Base-by-base conservation (phyloP, 2,888 invertebrate species). In the Isotomurus palustris region DNA sequence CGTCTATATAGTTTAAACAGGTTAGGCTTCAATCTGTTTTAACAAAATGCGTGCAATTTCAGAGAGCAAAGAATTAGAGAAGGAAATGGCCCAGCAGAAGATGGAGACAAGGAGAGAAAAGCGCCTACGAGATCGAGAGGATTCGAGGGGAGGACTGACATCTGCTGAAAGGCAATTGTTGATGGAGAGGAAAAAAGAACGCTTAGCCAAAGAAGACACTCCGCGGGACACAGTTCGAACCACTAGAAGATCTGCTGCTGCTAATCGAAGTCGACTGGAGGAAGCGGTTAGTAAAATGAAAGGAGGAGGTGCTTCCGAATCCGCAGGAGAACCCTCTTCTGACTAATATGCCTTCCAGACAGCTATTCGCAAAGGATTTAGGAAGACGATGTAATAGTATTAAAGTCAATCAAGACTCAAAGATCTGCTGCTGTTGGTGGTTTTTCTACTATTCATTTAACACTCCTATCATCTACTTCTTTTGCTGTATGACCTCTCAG, bases 171-270 rank as follows among this genome's bases (percentile, higher is more conserved):
- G 73, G 10, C 71, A 72, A 55, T 66, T 72, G 6, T 61, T 73
- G 21, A 72, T 72, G 67, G 71, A 71, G 29, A 71, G 71, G 59
- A 73, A 73, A 61, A 71, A 71, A 24, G 73, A 72, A 56, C 53
- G 73, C 22, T 61, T 73, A 49, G 67, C 70, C 12, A 71, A 71
- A 57, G 71, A 71, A 61, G 69, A 70, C 6, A 57, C 60, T 17
- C 53, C 57, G n/a, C 19, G 35, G 21, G 24, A 64, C 28, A 62
- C 60, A 35, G 44, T 56, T 12, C 62, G 67, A 12, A 60, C 68
- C 54, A 70, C 70, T 29, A 70, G 68, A 2, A 54, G 69, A 3
- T 38, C 58, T 22, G 53, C 65, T 24, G 56, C 61, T 45, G 54
- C 58, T 27, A 60, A 62, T 21, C 44, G 53, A 22, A 40, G 53